Base-by-base conservation (phyloP, 1,140 invertebrate genomes). In the Helicoverpa zea region DNA sequence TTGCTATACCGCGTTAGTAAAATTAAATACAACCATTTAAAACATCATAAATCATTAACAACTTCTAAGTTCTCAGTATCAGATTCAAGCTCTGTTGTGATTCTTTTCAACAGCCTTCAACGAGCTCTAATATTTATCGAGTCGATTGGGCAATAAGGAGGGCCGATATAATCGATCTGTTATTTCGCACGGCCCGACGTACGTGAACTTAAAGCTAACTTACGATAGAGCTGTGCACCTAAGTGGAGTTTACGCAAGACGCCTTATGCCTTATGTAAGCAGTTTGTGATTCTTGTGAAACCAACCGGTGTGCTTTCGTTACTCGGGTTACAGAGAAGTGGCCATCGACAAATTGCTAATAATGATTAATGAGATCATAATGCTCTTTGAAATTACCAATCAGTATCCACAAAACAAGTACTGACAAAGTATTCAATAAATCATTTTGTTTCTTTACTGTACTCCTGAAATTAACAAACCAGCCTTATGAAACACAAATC, bases 191-290 rank as follows among this genome's bases (percentile, higher is more conserved):
- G 84, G 78, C 83, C 80, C 77, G 72, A 79, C 81, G 80, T 88
- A 88, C 85, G 84, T 89, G 88, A 91, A 92, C 87, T 90, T 90
- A 91, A 90, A 93, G 88, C 86, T 88, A 86, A 87, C 82, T 88
- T 87, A 88, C 83, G 75, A 83, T 75, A 63, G 85, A 89, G 87
- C 86, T 86, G 83, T 81, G 83, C 87, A 84, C 85, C 85, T 92
- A 91, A 93, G 91, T 89, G 85, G 81, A 73, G 85, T 89, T 94
- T 93, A 88, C 90, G 91, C 87, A 93, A 93, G 86, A 83, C 49
- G 81, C 78, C 63, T 76, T 85, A 74, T 78, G 83, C 89, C 70
- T 94, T 93, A 93, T 92, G 88, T 94, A 94, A 94, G 88, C 87
- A 86, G 88, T 90, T 90, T 89, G 85, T 87, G 59, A 51, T 91